phyloP scores from a whole-genome alignment of 2,888 invertebrate genomes.

The Dasypolia templi region DNA sequence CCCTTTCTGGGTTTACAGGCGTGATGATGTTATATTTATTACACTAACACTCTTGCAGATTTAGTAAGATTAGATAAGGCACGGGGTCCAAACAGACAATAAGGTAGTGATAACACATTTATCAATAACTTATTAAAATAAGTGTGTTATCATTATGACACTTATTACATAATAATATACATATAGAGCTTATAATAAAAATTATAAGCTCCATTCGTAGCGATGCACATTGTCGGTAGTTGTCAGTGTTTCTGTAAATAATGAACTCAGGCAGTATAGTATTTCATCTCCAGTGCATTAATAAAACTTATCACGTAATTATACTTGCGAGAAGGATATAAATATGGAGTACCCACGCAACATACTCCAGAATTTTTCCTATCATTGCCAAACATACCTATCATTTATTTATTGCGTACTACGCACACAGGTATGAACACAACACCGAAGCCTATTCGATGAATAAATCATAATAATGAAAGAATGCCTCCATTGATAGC shows the following conservation, averaged over 20 bases:
- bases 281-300: slow-evolving; percentile 34
- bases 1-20: no score
- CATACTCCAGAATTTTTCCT: slow-evolving; percentile 37
- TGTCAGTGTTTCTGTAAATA: slow-evolving; percentile 2
- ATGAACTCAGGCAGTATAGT: not conserved
- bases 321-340: slow-evolving; percentile 25
- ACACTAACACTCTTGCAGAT: slow-evolving; percentile 11
- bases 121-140: no score
- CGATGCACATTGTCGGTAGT: not conserved
- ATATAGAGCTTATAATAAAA: no score
- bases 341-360: slow-evolving; percentile 44
- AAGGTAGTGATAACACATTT: slow-evolving; percentile 22
- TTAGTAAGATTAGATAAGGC: slow-evolving; percentile 34
- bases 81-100: slow-evolving; percentile 27
- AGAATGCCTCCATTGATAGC: slow-evolving; percentile 54
- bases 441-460: slow-evolving; percentile 36
- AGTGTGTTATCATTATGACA: no score
- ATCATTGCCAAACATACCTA: slow-evolving; percentile 49
- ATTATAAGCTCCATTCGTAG: slow-evolving; percentile 27
- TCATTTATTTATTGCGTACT: slow-evolving; percentile 52
- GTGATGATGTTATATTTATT: no score
- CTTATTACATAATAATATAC: not conserved
- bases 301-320: slow-evolving; percentile 33
- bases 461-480: slow-evolving; percentile 55
- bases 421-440: slow-evolving; percentile 6